Base-by-base conservation (phyloP, 1,140 invertebrate genomes). In the Drosophila navojoa region DNA sequence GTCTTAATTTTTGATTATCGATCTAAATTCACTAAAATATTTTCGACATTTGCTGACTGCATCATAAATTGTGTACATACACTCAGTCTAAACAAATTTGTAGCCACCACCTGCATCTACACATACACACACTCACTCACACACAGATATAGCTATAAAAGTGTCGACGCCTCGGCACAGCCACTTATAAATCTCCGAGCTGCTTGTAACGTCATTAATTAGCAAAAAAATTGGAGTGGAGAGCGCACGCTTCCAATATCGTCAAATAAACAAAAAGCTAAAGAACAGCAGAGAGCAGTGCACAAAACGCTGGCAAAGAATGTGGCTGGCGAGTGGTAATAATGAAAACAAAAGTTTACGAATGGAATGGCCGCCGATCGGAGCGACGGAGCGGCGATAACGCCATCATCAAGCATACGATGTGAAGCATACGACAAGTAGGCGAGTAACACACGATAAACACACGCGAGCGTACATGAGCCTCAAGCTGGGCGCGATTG, bases 261-360 rank as follows among this genome's bases (percentile, higher is more conserved):
- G 19, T 22, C 40, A 54, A 29, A 59, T 47, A 72, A 68, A 72
- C 55, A 57, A 40, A 40, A 13, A 35, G n/a, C n/a, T 3, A 16
- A 45, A 47, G 38, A 62, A 62, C n/a, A 22, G 19, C 19, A 22
- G 25, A 29, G 15, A 45, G 9, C 22, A 32, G 32, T 32, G 32
- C 32, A 32, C 32, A 49, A 54, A 60, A 50, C 47, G 49, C 45
- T 22, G 49, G 29, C 61, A 70, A 79, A 71, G 60, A 64, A 79
- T 58, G 55, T 11, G 27, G 49, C 49, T 55, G 35, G 66, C 50
- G 7, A 35, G 25, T 35, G 50, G 10, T 42, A 42, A 54, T 72
- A 71, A 76, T 50, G 69, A 81, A 81, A 77, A 69, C 55, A 66
- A 76, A 67, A 84, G 54, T 85, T 38, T 59, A 27, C 32, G 49